A percentile compares a stretch with the other conserved stretches of the same genome.
Evolutionary conservation across 37 sponge, comb jelly and placozoan genomes (phyloP).

Genomic region (Mnemiopsis leidyi): DNA sequence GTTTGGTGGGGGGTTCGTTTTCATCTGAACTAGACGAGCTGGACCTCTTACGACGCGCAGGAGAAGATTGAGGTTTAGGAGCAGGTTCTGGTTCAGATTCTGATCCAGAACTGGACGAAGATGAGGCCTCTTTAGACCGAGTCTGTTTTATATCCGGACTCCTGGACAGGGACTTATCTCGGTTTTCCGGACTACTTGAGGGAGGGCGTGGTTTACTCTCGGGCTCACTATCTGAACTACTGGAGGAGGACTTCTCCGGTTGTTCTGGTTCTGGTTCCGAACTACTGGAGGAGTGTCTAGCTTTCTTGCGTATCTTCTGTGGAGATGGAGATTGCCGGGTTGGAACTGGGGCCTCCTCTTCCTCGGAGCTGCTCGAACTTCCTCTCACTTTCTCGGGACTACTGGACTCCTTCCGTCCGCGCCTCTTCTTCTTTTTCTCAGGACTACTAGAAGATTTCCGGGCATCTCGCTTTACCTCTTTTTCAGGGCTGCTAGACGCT

Average conservation of each 20-base stretch:
- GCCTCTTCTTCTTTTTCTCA: neutral
- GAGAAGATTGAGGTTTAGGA: neutral
- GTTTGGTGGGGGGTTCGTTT: neutral
- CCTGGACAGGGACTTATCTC: neutral
- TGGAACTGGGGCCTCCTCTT: neutral
- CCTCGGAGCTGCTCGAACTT: neutral
- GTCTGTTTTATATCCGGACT: neutral
- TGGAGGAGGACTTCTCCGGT: neutral
- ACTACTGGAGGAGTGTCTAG: neutral
- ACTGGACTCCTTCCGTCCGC: neutral
- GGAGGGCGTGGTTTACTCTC: neutral
- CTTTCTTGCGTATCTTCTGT: neutral
- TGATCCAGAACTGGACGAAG: neutral
- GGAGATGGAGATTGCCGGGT: neutral
- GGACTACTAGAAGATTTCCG: neutral
- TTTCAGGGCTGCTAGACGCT: neutral
- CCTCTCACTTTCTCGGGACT: neutral
- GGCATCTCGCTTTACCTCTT: neutral
- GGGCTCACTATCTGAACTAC: neutral
- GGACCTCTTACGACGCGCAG: neutral
- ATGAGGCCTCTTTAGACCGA: neutral
- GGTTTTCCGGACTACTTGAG: neutral
- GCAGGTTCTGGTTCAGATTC: neutral
- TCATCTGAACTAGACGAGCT: neutral
- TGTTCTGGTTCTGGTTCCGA: neutral